A percentile compares a stretch with the other conserved stretches of the same genome.
These are phyloP conservation scores for Neogobius melanostomus DNA, from an alignment of 2,113 vertebrate genomes.

Conservation along the genomic window DNA sequence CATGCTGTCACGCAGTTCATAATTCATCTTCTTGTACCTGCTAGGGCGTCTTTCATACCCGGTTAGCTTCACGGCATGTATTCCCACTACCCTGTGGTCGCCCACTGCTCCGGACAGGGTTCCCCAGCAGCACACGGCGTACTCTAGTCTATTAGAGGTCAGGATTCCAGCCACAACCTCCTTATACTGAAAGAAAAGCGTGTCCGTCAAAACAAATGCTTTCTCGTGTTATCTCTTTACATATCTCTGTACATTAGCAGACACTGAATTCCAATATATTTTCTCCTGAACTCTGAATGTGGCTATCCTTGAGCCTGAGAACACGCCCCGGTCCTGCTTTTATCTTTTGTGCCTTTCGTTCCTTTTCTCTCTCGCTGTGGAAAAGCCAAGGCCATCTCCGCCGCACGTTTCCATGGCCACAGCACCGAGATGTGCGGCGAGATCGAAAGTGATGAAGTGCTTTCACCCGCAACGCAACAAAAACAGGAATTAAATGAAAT, in stretches of 20 bases:
- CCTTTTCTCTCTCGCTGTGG: conserved; percentile 34
- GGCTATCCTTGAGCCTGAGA: not conserved
- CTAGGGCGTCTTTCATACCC: too few relatives aligned
- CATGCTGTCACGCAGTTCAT: too few relatives aligned
- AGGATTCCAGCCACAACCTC: not conserved
- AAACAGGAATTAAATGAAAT: conserved; percentile 1
- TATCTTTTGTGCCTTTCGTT: not conserved
- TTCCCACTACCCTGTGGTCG: too few relatives aligned
- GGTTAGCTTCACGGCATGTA: too few relatives aligned
- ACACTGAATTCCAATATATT: not conserved
- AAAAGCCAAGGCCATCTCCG: conserved; percentile 44
- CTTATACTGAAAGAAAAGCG: not conserved
- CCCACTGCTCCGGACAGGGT: too few relatives aligned
- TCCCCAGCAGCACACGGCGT: too few relatives aligned
- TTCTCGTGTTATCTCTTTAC: not conserved
- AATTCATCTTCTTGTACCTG: too few relatives aligned
- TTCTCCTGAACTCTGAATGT: not conserved
- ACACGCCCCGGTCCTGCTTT: not conserved
- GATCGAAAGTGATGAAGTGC: conserved; percentile 24
- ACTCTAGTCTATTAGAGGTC: not conserved
- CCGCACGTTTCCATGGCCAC: conserved; percentile 69
- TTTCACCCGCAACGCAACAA: not conserved
- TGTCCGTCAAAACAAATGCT: too few relatives aligned
- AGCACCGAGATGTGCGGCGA: conserved; percentile 40
- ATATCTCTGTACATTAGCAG: not conserved